phyloP scores from a whole-genome alignment of 2,888 invertebrate species.

The Rhyacophila evoluta region DNA sequence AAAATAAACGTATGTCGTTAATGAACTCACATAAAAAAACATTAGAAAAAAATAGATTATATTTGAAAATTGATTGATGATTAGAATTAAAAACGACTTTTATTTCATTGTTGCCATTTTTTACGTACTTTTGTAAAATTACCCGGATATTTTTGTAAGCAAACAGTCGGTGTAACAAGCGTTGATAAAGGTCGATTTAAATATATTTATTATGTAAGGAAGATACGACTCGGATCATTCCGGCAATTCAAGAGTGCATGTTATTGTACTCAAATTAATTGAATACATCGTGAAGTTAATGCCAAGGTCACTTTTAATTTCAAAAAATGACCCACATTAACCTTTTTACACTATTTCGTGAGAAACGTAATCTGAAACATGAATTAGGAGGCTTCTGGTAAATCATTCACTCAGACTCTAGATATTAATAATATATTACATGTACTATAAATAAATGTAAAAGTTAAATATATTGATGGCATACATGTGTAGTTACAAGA shows the following conservation, averaged over 20 bases:
- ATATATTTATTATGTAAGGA: conserved; percentile 1
- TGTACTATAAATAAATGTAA: too few species aligned
- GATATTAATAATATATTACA: not conserved
- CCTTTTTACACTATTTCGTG: conserved; percentile 18
- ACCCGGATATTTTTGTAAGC: not conserved
- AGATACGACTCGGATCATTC: not conserved
- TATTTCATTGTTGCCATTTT: not conserved
- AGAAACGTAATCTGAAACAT: not conserved
- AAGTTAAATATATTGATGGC: too few species aligned
- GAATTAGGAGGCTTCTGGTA: not conserved
- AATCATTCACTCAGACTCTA: not conserved
- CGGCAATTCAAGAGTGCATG: not conserved
- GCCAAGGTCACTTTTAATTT: not conserved
- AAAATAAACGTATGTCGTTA: too few species aligned
- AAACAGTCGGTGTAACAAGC: not conserved
- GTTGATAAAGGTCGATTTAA: not conserved
- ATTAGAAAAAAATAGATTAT: not conserved
- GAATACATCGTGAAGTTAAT: not conserved
- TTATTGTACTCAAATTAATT: conserved; percentile 9
- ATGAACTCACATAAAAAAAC: too few species aligned
- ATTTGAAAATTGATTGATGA: not conserved
- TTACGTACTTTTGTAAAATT: not conserved
- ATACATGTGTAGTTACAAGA: too few species aligned
- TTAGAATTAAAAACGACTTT: not conserved
- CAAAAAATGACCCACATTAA: conserved; percentile 24